Conservation (phyloP, 2,888 invertebrate genomes). For the Andrena dorsata region DNA sequence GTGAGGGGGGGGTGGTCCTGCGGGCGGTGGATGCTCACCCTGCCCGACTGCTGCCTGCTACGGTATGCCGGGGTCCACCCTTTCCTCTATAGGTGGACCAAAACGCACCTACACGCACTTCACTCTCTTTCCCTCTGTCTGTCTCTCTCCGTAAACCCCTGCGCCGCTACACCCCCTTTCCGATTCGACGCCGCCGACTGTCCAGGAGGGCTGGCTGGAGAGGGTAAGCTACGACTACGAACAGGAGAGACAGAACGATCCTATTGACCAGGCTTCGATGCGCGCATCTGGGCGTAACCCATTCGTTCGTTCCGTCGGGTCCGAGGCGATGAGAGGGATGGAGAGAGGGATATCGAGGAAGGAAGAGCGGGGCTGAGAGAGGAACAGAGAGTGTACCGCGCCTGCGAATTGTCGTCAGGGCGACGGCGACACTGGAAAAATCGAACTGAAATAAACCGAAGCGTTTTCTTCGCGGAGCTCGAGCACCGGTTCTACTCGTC, state of each 20-base stretch:
- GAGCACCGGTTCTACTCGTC: conserved; percentile 60
- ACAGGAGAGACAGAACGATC: conserved; percentile 78
- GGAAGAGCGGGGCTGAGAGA: conserved; percentile 43
- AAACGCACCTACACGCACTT: conserved; percentile 84
- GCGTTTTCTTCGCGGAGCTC: conserved; percentile 80
- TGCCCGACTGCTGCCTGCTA: conserved; percentile 64
- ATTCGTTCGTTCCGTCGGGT: conserved; percentile 77
- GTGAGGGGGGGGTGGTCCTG: conserved; percentile 80
- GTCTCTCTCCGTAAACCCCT: conserved; percentile 12
- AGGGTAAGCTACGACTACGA: conserved; percentile 62
- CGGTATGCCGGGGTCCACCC: conserved; percentile 70
- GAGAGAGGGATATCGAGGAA: conserved; percentile 69
- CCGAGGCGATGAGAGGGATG: conserved; percentile 57
- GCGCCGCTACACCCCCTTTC: conserved; percentile 72
- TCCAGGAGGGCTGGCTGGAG: conserved; percentile 60
- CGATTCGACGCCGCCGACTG: conserved; percentile 67
- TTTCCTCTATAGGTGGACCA: conserved; percentile 84
- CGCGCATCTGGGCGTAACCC: conserved; percentile 85
- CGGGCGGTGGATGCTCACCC: conserved; percentile 67
- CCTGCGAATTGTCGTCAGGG: conserved; percentile 85
- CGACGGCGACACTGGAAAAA: conserved; percentile 84
- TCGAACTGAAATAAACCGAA: conserved; percentile 85
- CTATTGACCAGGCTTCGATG: conserved; percentile 85
- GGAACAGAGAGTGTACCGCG: conserved; percentile 78
- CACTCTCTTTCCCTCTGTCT: not conserved